phyloP scores from a whole-genome alignment of 2,113 vertebrate genomes.

The Tichodroma muraria region DNA sequence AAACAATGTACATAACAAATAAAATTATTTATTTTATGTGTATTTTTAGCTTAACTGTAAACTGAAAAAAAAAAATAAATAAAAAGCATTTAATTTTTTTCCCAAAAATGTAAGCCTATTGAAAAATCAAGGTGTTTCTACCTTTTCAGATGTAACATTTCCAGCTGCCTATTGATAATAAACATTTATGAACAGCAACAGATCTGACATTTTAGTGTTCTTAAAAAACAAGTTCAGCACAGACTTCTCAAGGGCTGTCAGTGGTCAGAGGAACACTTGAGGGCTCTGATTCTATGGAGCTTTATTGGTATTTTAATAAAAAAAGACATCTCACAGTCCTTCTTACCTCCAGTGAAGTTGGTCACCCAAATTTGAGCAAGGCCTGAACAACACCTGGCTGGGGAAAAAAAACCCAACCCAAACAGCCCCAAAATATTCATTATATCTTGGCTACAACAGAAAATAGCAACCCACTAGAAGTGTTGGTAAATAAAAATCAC shows the following conservation, averaged over 20 bases:
- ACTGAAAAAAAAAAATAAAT: conserved; percentile 32
- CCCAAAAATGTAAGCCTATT: conserved; percentile 60
- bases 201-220: not conserved
- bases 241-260: not conserved
- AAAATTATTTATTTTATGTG: conserved; percentile 74
- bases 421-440: not conserved
- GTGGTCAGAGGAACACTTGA: not conserved
- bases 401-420: too few species aligned
- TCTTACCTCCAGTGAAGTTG: not conserved
- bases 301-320: not conserved
- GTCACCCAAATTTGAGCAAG: not conserved
- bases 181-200: conserved; percentile 60
- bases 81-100: conserved; percentile 65
- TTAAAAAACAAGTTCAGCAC: not conserved
- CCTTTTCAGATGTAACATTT: conserved; percentile 70
- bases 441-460: not conserved
- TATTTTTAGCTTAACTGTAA: conserved; percentile 75
- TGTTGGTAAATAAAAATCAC: not conserved
- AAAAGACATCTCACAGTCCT: not conserved
- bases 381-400: not conserved
- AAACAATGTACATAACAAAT: conserved; percentile 66
- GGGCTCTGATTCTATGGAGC: rapidly evolving
- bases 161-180: conserved; percentile 70
- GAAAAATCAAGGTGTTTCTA: conserved; percentile 68
- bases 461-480: not conserved